Base-by-base conservation (phyloP, 2,888 invertebrate species). In the Baccha elongata region DNA sequence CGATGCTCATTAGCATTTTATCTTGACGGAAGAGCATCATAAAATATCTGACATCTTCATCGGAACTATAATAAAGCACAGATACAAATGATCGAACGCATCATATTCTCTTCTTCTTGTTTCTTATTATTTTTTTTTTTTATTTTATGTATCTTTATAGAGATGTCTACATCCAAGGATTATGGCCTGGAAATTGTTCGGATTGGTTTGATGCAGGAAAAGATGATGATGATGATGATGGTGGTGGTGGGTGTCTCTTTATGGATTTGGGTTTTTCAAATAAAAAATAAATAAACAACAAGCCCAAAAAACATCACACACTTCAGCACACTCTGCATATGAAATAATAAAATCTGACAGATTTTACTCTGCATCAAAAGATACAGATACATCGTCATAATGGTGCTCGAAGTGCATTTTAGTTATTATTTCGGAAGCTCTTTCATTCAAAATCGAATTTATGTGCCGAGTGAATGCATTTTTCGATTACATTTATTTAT, bases 11-110 rank as follows among this genome's bases (percentile, higher is more conserved):
- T 86, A 85, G 86, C 86, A 86, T 86, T 84, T 86, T 86, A 86
- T 86, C 85, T 86, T 85, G 86, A 85, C 86, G 86, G 86, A 86
- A 85, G 85, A 86, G 85, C 84, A 86, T 86, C 86, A 86, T 86
- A 86, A 86, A 86, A 85, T 84, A 84, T 85, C 86, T 85, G 86
- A 86, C 86, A 84, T 86, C 86, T 86, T 84, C 85, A 86, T 86
- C 84, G 67, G 64, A 83, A 83, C 83, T 83, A 83, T 83, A n/a
- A n/a, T n/a, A 83, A 83, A 78, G 76, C 83, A 83, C 83, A 83
- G 78, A 83, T 83, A 83, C 83, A 83, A 78, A 83, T 78, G 83
- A 83, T 83, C 83, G 76, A 72, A 71, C 42, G 72, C 71, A 65
- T 78, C 50, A 62, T 62, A 52, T 75, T 81, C 19, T 32, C 64